Evolutionary conservation across 2,888 invertebrate genomes (phyloP).

Genomic region (Mythimna impura): DNA sequence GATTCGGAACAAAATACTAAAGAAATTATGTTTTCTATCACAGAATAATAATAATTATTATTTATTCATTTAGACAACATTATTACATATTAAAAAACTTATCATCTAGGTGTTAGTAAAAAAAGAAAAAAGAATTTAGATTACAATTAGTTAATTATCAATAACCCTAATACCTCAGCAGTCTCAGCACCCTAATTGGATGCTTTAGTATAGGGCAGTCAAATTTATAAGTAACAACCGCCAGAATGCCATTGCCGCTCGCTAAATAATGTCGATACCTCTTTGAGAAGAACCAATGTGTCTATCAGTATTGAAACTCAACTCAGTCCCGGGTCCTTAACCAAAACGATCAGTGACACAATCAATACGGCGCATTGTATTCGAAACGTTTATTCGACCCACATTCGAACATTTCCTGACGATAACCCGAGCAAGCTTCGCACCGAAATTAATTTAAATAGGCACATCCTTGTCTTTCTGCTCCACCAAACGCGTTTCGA

Average conservation of each 20-base stretch:
- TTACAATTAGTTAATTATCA: too few species aligned
- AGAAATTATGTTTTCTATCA: too few species aligned
- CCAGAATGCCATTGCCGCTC: too few species aligned
- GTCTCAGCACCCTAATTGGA: too few species aligned
- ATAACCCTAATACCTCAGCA: too few species aligned
- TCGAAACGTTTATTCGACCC: constrained; percentile 57
- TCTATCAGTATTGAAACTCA: constrained; percentile 29
- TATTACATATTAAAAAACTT: too few species aligned
- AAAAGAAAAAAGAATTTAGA: too few species aligned
- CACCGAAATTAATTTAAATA: constrained; percentile 86
- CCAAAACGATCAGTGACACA: constrained; percentile 42
- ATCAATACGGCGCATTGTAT: constrained; percentile 56
- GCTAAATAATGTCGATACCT: not conserved
- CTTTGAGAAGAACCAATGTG: not conserved
- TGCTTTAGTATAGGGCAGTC: too few species aligned
- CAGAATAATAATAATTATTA: not conserved
- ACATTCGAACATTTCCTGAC: constrained; percentile 67
- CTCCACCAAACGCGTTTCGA: constrained; percentile 83
- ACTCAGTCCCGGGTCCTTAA: constrained; percentile 1
- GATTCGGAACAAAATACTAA: not conserved
- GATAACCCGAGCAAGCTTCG: constrained; percentile 68
- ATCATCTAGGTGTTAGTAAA: too few species aligned
- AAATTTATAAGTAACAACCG: too few species aligned
- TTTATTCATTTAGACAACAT: too few species aligned
- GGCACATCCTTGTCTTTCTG: constrained; percentile 84